Base-by-base conservation (phyloP, 2,888 invertebrate genomes). In the Synergus laeviventris region DNA sequence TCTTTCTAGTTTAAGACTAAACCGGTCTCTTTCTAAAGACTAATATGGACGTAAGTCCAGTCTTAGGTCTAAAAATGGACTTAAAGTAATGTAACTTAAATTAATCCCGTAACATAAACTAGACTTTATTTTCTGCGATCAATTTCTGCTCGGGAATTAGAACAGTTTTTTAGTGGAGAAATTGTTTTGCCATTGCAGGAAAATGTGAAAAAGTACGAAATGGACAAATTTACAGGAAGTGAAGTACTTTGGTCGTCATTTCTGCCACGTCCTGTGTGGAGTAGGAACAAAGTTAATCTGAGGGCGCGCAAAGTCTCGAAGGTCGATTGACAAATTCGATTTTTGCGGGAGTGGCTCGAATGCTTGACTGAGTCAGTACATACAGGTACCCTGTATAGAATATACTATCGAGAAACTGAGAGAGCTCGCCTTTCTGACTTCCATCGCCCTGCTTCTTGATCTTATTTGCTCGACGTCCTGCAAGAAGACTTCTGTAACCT, bases 211-310 rank as follows among this genome's bases (percentile, higher is more conserved):
- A 75, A 74, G 45, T 24, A 21, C 24, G 24, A 54, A 74, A 56
- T 38, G 59, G 38, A 18, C 11, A 24, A 74, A 77, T 70, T 70
- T 66, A 76, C 11, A 76, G 76, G 59, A 79, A 76, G 16, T 73
- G 73, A 14, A 66, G 18, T 31, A 24, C 49, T 49, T 49, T 49
- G 5, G 24, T 24, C 21, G 24, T 24, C 59, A 59, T 12, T 59
- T 59, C 14, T 59, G 24, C 12, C 11, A 16, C 45, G 4, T 45
- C 45, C 45, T 75, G 62, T 73, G 61, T 75, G 54, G 76, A 81
- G 76, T 49, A 73, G 73, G 75, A 75, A 78, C 76, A 66, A 81
- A 81, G 80, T 82, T 82, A 83, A 84, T 81, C 78, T 77, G 79
- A 24, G 74, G 62, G 62, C 66, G 56, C 76, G 42, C 60, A 45